Percentiles rank a stretch among this genome's conserved stretches.
These are phyloP conservation scores for Cryptotermes secundus DNA, from an alignment of 1,140 invertebrate genomes.

Conservation along the genomic window DNA sequence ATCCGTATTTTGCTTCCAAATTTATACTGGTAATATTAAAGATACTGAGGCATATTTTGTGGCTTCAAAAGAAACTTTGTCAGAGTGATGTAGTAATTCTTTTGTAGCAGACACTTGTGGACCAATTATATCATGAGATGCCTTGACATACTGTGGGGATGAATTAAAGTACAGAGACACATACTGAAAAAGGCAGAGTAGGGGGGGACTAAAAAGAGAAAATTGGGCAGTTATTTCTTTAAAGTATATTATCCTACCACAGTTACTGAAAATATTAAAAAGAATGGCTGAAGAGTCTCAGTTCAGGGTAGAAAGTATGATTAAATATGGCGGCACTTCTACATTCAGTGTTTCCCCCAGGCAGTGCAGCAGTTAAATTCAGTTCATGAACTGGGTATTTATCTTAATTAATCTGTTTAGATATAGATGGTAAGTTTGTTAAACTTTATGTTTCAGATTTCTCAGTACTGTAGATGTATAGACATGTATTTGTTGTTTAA, in stretches of 20 bases:
- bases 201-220: background rate
- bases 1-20: constrained; percentile 11
- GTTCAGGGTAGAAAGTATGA: background rate
- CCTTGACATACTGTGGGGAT: constrained; percentile 25
- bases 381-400: background rate
- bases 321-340: background rate
- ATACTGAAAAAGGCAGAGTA: background rate
- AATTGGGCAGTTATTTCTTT: background rate
- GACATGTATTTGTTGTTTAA: background rate
- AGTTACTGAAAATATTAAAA: background rate
- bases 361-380: background rate
- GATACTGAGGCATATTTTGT: background rate
- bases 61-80: background rate
- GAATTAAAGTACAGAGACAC: background rate
- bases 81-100: background rate
- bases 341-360: background rate
- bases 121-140: constrained; percentile 30
- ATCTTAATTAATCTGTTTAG: background rate
- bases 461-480: background rate
- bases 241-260: background rate
- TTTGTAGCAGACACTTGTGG: constrained; percentile 25
- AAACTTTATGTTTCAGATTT: background rate
- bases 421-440: background rate
- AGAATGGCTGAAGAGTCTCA: background rate
- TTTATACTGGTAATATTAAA: background rate